Base-by-base conservation (phyloP, 2,888 invertebrate species). In the Melanchra persicariae region DNA sequence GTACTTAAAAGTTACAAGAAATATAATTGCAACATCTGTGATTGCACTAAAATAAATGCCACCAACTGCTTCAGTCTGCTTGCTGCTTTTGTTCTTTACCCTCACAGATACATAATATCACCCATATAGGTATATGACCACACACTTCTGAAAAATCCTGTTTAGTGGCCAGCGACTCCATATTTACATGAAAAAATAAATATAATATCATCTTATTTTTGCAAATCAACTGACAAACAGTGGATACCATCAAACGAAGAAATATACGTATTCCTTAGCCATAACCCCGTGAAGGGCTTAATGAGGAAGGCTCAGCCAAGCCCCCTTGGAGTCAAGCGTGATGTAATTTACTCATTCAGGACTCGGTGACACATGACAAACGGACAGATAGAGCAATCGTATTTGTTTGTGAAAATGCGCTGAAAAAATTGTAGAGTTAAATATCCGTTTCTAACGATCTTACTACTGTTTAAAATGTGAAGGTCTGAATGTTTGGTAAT, bases 241-340 rank as follows among this genome's bases (percentile, higher is more conserved):
- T 64, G n/a, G 12, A 7, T 24, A 17, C 6, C 19, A 26, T 72
- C 62, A 72, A 57, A 37, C 24, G 12, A 30, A 2, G 24, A 22
- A 12, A 1, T 51, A 24, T 12, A 4, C 6, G 15, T 24, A 19
- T 12, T 3, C 43, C n/a, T 34, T 10, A 10, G 15, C 12, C 8
- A 22, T 59, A 74, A 26, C 15, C 59, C 40, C 30, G 43, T 64
- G 66, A 60, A 74, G 67, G 74, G 74, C 43, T 66, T 55, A 74
- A 74, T 51, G 59, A 55, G 55, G 43, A 43, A 43, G 58, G 30
- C 24, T 34, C 45, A 10, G 34, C 4, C 24, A 22, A 52, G 12
- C 47, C 73, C 73, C 74, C 74, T 74, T n/a, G 47, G 58, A 66
- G 55, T 74, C 66, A 60, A 17, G 66, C 74, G 74, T 74, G 74